These are phyloP conservation scores for Labroides dimidiatus DNA, from an alignment of 2,797 vertebrate species.

Conservation along the genomic window DNA sequence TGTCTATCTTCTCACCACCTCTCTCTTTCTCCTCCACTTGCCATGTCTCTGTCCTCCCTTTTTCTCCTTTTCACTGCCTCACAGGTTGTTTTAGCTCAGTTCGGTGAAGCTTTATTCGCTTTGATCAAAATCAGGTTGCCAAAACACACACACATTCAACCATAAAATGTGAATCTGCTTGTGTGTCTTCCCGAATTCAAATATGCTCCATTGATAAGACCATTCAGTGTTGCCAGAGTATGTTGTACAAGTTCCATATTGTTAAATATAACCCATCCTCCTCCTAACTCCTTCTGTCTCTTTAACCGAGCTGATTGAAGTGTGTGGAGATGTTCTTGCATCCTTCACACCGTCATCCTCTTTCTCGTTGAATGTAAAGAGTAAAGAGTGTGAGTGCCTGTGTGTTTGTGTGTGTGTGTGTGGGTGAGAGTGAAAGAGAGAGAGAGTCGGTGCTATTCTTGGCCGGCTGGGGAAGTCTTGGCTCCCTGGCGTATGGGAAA, in stretches of 20 bases:
- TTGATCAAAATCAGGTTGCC: slow-evolving; percentile 14
- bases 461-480: slow-evolving; percentile 84
- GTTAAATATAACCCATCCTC: slow-evolving; percentile 11
- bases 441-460: slow-evolving; percentile 82
- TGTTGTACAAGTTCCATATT: slow-evolving; percentile 3
- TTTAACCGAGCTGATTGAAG: slow-evolving; percentile 32
- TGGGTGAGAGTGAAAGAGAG: slow-evolving; percentile 24
- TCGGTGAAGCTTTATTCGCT: slow-evolving; percentile 3
- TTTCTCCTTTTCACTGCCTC: not conserved
- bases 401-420: slow-evolving; percentile 27
- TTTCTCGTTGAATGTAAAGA: slow-evolving; percentile 46
- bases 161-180: not conserved
- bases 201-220: slow-evolving; percentile 2
- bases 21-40: not conserved
- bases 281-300: not conserved
- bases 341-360: slow-evolving; percentile 53
- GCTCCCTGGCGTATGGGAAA: slow-evolving; percentile 83
- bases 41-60: slow-evolving; percentile 1
- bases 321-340: slow-evolving; percentile 38
- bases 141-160: slow-evolving; percentile 3
- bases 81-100: slow-evolving; percentile 15
- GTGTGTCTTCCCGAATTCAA: slow-evolving; percentile 5
- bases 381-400: slow-evolving; percentile 47
- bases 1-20: not conserved
- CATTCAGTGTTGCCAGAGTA: not conserved